Percentiles rank a stretch among this genome's conserved stretches.
These are phyloP conservation scores for Nesidiocoris tenuis DNA, from an alignment of 2,888 invertebrate genomes.

Conservation along the genomic window DNA sequence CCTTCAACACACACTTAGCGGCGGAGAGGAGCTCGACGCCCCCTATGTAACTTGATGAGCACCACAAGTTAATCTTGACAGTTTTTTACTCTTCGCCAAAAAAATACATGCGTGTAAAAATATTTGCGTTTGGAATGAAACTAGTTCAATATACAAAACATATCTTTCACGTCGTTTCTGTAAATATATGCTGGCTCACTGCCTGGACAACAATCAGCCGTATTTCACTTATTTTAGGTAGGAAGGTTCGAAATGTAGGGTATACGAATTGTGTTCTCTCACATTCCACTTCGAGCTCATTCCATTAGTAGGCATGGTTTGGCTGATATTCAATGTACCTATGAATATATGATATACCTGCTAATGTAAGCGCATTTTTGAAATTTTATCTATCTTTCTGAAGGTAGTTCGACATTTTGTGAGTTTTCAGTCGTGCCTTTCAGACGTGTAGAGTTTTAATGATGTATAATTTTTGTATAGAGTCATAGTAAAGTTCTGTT, in stretches of 20 bases:
- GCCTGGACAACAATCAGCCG: neutral
- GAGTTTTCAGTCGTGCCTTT: conserved; percentile 40
- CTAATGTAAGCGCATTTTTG: neutral
- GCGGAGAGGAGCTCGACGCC: too few relatives aligned
- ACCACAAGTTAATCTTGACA: too few relatives aligned
- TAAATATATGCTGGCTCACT: neutral
- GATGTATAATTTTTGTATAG: conserved; percentile 17
- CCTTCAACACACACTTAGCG: too few relatives aligned
- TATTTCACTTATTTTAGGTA: neutral
- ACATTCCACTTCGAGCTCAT: conserved; percentile 38
- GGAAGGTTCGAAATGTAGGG: neutral
- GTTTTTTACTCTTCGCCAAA: too few relatives aligned
- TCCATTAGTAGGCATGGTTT: conserved; percentile 7
- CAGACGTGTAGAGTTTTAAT: conserved; percentile 14
- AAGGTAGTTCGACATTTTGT: conserved; percentile 26
- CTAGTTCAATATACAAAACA: neutral
- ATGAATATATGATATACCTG: neutral
- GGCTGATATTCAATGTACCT: neutral
- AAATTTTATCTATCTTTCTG: conserved; percentile 10
- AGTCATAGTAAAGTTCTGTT: conserved; percentile 21
- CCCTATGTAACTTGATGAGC: too few relatives aligned
- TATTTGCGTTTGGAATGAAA: too few relatives aligned
- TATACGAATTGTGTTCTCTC: conserved; percentile 25
- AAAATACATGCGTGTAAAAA: too few relatives aligned
- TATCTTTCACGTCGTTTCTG: neutral